Evolutionary conservation across 2,113 vertebrate genomes (phyloP), one percentile per base, ranked within the genome.

Genomic region (Columba janthina): DNA sequence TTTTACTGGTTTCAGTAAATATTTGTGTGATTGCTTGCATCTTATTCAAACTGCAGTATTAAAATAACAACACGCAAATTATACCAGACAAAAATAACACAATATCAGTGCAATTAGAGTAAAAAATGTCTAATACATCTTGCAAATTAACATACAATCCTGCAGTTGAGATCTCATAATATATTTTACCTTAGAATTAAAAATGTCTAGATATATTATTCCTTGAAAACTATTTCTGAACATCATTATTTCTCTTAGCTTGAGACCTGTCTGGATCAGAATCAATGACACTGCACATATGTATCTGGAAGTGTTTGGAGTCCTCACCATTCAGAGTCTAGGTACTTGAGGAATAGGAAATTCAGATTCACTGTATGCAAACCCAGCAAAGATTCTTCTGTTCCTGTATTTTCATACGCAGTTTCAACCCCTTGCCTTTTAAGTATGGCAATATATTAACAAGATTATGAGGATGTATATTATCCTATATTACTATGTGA

Each of bases 391-490:
- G 53, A 67, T 65, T 72, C 26, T 89, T 81, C 58, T 26, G 28
- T 89, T 90, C 61, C 50, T 75, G 2, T 80, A 64, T 90, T 90
- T 93, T 85, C 61, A 87, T 17, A 62, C 17, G 58, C 38, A 71
- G 26, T 86, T 91, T 62, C 51, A 93, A 66, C 31, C 38, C 58
- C 61, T 87, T 85, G 77, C 40, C 54, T 96, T 91, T 96, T 50
- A 86, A 94, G 85, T 44, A 67, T 51, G 62, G 69, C 65, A 86
- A 69, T 78, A 72, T 13, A 75, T 90, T 88, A 93, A 75, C 61
- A 48, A 89, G 88, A 86, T 88, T 78, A 87, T 44, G 48, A n/a
- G 44, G 66, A 60, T 42, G 11, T 76, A 82, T 61, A 90, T 92
- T 69, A 93, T 50, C 58, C 71, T 91, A 53, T 85, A 78, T 40